Conservation (phyloP, 1,140 invertebrate genomes). For the Palaemon carinicauda region DNA sequence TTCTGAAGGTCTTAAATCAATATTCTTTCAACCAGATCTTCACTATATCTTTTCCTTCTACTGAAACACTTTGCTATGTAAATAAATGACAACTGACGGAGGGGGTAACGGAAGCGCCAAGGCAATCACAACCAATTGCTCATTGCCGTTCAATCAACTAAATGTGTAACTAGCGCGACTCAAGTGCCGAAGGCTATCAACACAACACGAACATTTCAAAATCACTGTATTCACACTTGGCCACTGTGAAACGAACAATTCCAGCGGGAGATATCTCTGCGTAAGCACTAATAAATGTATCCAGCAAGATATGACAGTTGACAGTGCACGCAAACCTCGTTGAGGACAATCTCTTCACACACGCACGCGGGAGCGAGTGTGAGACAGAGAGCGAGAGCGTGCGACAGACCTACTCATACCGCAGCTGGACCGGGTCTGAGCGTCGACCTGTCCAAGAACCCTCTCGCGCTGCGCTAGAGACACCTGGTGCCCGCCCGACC, state of each 20-base stretch:
- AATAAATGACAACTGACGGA: no score
- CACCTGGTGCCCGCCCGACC: conserved; percentile 12
- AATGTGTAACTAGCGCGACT: no score
- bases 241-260: not conserved
- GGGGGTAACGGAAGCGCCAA: no score
- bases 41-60: no score
- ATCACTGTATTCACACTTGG: not conserved
- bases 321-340: not conserved
- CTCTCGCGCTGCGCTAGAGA: conserved; percentile 17
- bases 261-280: not conserved
- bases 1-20: no score
- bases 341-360: not conserved
- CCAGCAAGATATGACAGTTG: not conserved
- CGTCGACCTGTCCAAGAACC: conserved; percentile 19
- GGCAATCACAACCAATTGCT: no score
- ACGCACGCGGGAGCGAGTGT: not conserved
- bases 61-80: no score
- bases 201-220: not conserved
- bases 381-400: not conserved
- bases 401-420: not conserved
- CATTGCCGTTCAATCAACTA: no score
- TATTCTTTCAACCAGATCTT: no score
- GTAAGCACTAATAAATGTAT: not conserved
- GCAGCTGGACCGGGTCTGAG: conserved; percentile 13
- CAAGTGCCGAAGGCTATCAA: no score